Base-by-base conservation (phyloP, 1,140 invertebrate genomes). In the Drosophila prosaltans region DNA sequence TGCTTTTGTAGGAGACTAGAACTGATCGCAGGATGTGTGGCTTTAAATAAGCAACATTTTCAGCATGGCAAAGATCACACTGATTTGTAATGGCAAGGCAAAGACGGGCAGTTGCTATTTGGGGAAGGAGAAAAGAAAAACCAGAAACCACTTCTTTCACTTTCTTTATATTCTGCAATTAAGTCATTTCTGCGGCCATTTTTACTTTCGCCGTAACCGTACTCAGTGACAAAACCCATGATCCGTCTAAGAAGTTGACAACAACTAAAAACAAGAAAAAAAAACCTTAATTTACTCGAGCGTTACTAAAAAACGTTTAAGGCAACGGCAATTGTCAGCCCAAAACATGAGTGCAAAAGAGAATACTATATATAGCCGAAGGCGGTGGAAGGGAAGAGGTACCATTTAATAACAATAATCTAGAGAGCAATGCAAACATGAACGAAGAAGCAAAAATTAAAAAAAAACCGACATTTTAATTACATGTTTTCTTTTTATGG, bases 231-330 rank as follows among this genome's bases (percentile, higher is more conserved):
- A 59, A 39, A 21, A 9, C 26, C 28, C 30, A 16, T 32, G 57
- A 39, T 16, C 30, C 30, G 57, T 21, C 30, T 39, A 4, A 68
- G 40, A 26, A 58, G 30, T 48, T 43, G 43, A 58, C n/a, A 39
- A 62, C 21, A 59, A 55, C 51, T 51, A 41, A 66, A 80, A 70
- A 63, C 61, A 66, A 66, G 16, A 16, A 61, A 64, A 64, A 61
- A 28, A 51, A 73, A 59, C 36, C 40, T 39, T 68, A 75, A 72
- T 66, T 81, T 72, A 75, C 82, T 85, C 79, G 83, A 85, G 82
- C 82, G 75, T 79, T 54, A 76, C 83, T 85, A 82, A 88, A 88
- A 83, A 80, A 77, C 83, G 79, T 88, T 86, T 88, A 68, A 72
- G 74, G 26, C 63, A 78, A 78, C 74, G 74, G 65, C 71, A 83